A percentile compares a stretch with the other conserved stretches of the same genome.
These are phyloP conservation scores for Artibeus jamaicensis DNA, from an alignment of 2,797 vertebrate species.

Conservation along the genomic window DNA sequence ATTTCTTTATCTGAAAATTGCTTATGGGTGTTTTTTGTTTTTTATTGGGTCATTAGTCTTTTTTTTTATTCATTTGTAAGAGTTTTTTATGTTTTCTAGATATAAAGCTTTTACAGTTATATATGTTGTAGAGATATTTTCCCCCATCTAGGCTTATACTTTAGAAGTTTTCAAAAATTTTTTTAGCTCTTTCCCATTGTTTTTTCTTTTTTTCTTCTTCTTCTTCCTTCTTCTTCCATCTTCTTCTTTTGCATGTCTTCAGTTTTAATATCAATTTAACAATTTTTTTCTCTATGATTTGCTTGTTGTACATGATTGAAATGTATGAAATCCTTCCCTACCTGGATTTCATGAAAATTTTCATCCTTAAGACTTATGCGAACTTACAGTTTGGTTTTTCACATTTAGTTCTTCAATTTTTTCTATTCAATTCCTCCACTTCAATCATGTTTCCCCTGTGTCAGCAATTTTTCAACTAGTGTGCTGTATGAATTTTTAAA, in stretches of 20 bases:
- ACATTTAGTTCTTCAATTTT: background rate
- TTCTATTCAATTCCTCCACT: background rate
- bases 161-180: background rate
- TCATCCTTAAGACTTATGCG: background rate
- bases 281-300: background rate
- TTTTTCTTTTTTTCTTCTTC: background rate
- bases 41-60: background rate
- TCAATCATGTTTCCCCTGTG: background rate
- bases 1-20: conserved; percentile 10
- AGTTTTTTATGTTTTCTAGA: background rate
- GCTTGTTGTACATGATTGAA: background rate
- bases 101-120: background rate
- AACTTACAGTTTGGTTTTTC: background rate
- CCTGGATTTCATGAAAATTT: background rate
- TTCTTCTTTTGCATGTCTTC: background rate
- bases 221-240: no score
- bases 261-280: background rate
- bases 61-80: background rate
- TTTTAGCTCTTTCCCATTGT: background rate
- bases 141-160: background rate
- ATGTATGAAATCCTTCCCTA: background rate
- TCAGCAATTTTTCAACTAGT: background rate
- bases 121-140: background rate
- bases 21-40: background rate
- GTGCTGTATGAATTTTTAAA: no score